Base-by-base conservation (phyloP, 2,888 invertebrate species). In the Amphimallon solstitiale region DNA sequence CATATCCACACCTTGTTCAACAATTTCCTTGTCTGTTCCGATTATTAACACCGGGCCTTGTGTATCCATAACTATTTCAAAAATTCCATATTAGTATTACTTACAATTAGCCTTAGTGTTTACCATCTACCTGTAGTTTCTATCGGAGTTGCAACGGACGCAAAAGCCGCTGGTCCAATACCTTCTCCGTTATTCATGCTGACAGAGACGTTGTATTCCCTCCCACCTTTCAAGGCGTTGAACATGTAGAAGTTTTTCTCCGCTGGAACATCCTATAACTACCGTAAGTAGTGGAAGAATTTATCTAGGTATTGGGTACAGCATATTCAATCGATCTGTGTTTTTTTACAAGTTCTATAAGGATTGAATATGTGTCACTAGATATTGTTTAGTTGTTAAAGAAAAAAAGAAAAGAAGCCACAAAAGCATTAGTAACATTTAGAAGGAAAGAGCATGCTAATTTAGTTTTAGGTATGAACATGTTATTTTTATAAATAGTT, bases 151-250 rank as follows among this genome's bases (percentile, higher is more conserved):
- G 88, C 86, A 10, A 93, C 88, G 60, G 84, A 84, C 7, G 87
- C 86, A 60, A 83, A 83, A 0, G 90, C 89, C 3, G 87, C 82
- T 0, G 94, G 94, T 1, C 95, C 94, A 74, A 91, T 89, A 1
- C 95, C 95, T 29, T 89, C 88, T 1, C 87, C 87, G 77, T 95
- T 95, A 70, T 91, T 85, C 90, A 94, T 93, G 1, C 90, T 87
- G 17, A 95, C 86, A 10, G 90, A 88, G n/a, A 95, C 86, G 4
- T 88, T 88, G 78, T 94, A 95, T 75, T 90, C 90, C 17, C 88
- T 87, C 19, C 87, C 86, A 0, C 93, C 88, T 56, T 86, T 83
- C 69, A 95, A 83, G 77, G 92, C 90, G 83, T 89, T 90, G 74
- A 92, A 90, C 87, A 92, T 90, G 81, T 92, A 92, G 81, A 90